Conservation (phyloP, 2,888 invertebrate species). For the Conops quadrifasciatus region DNA sequence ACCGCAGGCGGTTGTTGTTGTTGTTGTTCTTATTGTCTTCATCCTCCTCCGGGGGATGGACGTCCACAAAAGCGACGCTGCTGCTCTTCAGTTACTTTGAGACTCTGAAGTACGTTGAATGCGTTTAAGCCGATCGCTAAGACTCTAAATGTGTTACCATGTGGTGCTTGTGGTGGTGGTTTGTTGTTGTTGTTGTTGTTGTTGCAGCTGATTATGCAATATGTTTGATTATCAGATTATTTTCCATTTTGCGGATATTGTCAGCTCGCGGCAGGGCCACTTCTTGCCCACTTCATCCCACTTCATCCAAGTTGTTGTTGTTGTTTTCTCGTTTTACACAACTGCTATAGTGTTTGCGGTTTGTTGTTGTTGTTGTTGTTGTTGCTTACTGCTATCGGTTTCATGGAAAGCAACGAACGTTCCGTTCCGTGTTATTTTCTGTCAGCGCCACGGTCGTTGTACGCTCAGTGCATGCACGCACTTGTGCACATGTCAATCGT, state of each 20-base stretch:
- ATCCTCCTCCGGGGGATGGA: too few relatives aligned
- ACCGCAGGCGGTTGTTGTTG: neutral
- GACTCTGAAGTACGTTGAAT: neutral
- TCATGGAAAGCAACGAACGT: too few relatives aligned
- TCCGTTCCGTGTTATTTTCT: constrained; percentile 20
- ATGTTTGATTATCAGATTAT: constrained; percentile 59
- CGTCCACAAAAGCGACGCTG: too few relatives aligned
- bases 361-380: constrained; percentile 10
- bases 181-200: constrained; percentile 22
- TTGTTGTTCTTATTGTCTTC: constrained; percentile 5
- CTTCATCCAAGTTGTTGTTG: constrained; percentile 26
- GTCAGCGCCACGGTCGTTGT: constrained; percentile 26
- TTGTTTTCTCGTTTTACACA: constrained; percentile 8
- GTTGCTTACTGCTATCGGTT: neutral
- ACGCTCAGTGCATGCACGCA: constrained; percentile 31
- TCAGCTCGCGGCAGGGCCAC: neutral
- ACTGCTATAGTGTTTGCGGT: constrained; percentile 1
- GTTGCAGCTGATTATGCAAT: constrained; percentile 59
- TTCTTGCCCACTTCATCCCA: too few relatives aligned
- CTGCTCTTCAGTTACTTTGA: neutral
- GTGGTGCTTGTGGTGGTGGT: constrained; percentile 4
- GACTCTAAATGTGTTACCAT: constrained; percentile 18
- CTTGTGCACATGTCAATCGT: constrained; percentile 40
- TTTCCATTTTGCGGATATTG: constrained; percentile 29
- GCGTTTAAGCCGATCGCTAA: constrained; percentile 15